Evolutionary conservation across 2,113 vertebrate genomes (phyloP), one percentile per base, ranked within the genome.

Genomic region (Piprites chloris): DNA sequence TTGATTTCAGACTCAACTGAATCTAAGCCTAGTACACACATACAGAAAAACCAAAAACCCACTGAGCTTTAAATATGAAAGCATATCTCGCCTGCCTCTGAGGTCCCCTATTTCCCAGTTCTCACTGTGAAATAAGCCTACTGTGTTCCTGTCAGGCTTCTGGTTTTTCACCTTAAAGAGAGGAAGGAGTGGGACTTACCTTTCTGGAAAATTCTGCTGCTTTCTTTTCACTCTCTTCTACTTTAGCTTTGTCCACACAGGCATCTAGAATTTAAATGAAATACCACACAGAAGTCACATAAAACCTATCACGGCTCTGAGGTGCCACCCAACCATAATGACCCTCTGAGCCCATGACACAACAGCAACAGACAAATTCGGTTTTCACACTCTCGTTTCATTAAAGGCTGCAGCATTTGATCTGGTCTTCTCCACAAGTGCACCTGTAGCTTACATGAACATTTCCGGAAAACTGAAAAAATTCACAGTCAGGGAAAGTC

Each of bases 221-320:
- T 97, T 98, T 99, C 97, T 99, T 98, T 92, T 99, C 99, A 94
- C 99, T 99, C 97, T 99, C 99, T 80, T 99, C 99, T 85, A 99
- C 99, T 97, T 99, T 99, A 89, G 98, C 98, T 97, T 99, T 99
- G 97, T 99, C 98, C 95, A 99, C 99, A 96, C 99, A 99, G 7
- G 98, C 97, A 98, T 99, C 99, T 99, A 95, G 81, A 96, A 97
- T 93, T 66, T 32, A 37, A 91, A 82, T 37, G 65, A 90, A 83
- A 89, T 12, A 77, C 10, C 23, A 83, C 11, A 81, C n/a, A 35
- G 8, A 12, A 42, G n/a, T 91, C 52, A 88, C 12, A 4, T 24
- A 66, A 62, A 66, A 69, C 1, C 1, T 12, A 27, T 11, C 50
- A 49, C 21, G 83, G 23, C 24, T 72, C 35, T 46, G 9, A 79